Evolutionary conservation across 2,888 invertebrate genomes (phyloP).

Genomic region (Drosophila emarginata): DNA sequence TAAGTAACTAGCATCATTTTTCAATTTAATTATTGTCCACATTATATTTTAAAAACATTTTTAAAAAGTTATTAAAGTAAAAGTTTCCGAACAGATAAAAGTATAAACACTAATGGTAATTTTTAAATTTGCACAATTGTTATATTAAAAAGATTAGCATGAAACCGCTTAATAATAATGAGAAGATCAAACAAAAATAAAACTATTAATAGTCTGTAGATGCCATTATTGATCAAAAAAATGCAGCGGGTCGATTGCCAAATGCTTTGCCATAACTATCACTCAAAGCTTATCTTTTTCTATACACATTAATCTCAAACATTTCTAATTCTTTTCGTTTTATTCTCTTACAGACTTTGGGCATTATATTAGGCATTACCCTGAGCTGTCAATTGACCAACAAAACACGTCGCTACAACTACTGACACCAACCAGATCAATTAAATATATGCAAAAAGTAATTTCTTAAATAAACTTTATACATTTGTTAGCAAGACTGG

Average conservation of each 20-base stretch:
- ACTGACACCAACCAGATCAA: constrained; percentile 45
- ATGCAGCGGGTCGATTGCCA: not conserved
- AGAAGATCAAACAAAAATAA: not conserved
- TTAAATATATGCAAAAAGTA: constrained; percentile 33
- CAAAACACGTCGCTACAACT: constrained; percentile 71
- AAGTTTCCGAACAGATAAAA: too few species aligned
- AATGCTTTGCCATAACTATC: not conserved
- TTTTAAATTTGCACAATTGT: too few species aligned
- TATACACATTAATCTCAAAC: not conserved
- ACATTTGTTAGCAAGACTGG: constrained; percentile 18
- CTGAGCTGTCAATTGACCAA: constrained; percentile 73
- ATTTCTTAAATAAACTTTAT: constrained; percentile 47
- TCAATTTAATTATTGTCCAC: too few species aligned
- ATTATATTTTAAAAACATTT: too few species aligned
- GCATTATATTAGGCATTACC: constrained; percentile 64
- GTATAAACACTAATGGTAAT: too few species aligned
- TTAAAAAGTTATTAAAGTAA: too few species aligned
- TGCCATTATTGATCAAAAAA: not conserved
- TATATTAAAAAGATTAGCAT: too few species aligned
- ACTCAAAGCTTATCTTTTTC: not conserved
- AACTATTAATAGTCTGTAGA: not conserved
- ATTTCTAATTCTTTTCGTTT: not conserved
- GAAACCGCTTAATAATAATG: not conserved
- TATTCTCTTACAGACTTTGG: constrained; percentile 55
- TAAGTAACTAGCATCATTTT: too few species aligned